Conservation (phyloP, 2,797 vertebrate species). For the Galaxias olidus region DNA sequence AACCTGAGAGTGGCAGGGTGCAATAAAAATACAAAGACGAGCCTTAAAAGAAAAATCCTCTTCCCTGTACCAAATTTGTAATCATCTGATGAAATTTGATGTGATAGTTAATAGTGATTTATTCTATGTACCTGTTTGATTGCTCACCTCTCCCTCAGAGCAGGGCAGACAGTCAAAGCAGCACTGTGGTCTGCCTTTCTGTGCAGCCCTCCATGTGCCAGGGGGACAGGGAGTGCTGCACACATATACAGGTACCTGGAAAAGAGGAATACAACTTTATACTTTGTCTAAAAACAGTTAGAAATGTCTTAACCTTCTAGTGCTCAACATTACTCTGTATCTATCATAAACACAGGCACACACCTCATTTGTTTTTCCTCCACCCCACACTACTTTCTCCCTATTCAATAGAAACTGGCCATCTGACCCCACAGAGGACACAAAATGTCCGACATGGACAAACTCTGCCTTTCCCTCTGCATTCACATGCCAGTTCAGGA, state of each 20-base stretch:
- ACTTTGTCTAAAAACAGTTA: no score
- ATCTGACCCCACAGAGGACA: slow-evolving; percentile 36
- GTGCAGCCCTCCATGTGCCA: slow-evolving; percentile 46
- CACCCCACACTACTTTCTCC: slow-evolving; percentile 47
- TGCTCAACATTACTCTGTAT: no score
- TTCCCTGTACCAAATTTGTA: no score
- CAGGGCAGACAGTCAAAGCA: slow-evolving; percentile 60
- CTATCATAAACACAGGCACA: slow-evolving; percentile 1
- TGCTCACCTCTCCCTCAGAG: slow-evolving; percentile 57
- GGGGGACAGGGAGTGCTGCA: slow-evolving; percentile 48
- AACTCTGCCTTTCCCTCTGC: slow-evolving; percentile 40
- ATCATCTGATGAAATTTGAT: no score
- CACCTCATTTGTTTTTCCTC: slow-evolving; percentile 34
- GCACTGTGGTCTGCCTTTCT: slow-evolving; percentile 54
- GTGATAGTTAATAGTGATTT: no score
- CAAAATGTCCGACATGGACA: slow-evolving; percentile 55
- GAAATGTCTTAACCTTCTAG: no score
- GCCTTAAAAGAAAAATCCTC: no score
- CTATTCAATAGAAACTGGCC: slow-evolving; percentile 52
- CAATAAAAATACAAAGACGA: background rate
- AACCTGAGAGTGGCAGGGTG: slow-evolving; percentile 29
- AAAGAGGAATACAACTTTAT: background rate
- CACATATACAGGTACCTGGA: slow-evolving; percentile 49
- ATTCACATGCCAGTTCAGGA: slow-evolving; percentile 61
- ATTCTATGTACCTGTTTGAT: slow-evolving; percentile 36